Percentiles rank a stretch among this genome's conserved stretches.
phyloP scores from a whole-genome alignment of 2,113 vertebrate genomes.

The Cephalopholis sonnerati region DNA sequence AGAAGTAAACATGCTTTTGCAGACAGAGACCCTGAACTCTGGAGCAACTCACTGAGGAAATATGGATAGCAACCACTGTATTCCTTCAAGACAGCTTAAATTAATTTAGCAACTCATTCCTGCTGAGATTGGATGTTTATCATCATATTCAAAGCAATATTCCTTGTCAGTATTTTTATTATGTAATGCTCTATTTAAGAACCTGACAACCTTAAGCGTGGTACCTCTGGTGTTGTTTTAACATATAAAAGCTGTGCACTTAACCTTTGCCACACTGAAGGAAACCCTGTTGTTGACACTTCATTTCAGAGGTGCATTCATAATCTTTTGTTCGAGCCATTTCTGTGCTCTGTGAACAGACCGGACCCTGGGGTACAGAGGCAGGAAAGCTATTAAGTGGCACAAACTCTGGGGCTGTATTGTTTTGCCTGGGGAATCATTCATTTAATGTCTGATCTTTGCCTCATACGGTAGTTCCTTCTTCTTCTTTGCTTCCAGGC shows the following conservation, averaged over 20 bases:
- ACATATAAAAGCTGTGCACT: slow-evolving; percentile 58
- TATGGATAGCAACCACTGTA: not conserved
- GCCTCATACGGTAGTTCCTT: slow-evolving; percentile 13
- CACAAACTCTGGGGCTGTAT: slow-evolving; percentile 59
- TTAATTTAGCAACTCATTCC: not conserved
- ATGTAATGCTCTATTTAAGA: slow-evolving; percentile 1
- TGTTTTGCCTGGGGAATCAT: slow-evolving; percentile 66
- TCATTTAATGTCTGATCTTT: slow-evolving; percentile 71
- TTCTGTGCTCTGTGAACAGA: slow-evolving; percentile 52
- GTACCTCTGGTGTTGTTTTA: slow-evolving; percentile 28
- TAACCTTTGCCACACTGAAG: slow-evolving; percentile 64
- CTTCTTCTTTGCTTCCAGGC: slow-evolving; percentile 34
- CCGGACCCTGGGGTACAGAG: slow-evolving; percentile 42
- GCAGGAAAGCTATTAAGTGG: slow-evolving; percentile 62
- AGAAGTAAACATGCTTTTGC: not conserved
- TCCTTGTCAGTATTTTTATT: not conserved
- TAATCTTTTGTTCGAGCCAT: slow-evolving; percentile 58
- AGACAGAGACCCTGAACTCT: not conserved
- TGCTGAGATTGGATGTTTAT: not conserved
- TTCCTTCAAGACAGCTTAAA: not conserved
- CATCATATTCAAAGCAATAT: not conserved
- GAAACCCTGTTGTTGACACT: slow-evolving; percentile 40
- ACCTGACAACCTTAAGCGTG: not conserved
- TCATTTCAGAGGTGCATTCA: slow-evolving; percentile 54
- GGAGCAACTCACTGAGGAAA: not conserved